These are phyloP conservation scores for Protula sp. DNA, from an alignment of 2,888 invertebrate species.

Conservation along the genomic window DNA sequence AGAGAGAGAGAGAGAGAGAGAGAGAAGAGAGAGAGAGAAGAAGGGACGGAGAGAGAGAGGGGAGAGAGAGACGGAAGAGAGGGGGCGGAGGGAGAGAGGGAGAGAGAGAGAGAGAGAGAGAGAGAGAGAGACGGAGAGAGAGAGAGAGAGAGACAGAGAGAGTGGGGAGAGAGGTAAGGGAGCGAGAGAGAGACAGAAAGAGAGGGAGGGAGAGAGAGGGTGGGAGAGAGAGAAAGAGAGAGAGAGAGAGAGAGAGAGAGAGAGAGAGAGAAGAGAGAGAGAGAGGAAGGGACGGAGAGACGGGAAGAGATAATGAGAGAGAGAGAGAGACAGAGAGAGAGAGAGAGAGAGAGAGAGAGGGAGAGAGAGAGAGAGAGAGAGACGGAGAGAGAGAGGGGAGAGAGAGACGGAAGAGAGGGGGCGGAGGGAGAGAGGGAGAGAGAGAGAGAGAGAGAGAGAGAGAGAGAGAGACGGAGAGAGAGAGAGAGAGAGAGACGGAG, in stretches of 20 bases:
- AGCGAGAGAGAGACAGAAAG: too few species aligned
- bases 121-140: constrained; percentile 4
- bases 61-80: too few species aligned
- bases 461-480: not conserved
- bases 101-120: constrained; percentile 1
- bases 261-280: not conserved
- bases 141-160: constrained; percentile 1
- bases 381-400: not conserved
- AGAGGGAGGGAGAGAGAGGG: too few species aligned
- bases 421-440: not conserved
- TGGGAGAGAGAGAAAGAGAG: not conserved
- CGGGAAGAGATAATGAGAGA: too few species aligned
- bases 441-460: not conserved
- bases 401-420: not conserved
- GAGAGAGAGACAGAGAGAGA: not conserved
- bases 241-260: not conserved
- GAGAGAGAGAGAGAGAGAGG: not conserved
- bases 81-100: too few species aligned
- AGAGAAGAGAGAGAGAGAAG: too few species aligned
- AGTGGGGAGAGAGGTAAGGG: not conserved
- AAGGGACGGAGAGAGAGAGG: too few species aligned
- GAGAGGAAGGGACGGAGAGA: too few species aligned
- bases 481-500: constrained; percentile 1
- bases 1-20: not conserved
- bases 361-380: not conserved